Evolutionary conservation across 2,113 vertebrate species (phyloP).

Genomic region (Myxocyprinus asiaticus): DNA sequence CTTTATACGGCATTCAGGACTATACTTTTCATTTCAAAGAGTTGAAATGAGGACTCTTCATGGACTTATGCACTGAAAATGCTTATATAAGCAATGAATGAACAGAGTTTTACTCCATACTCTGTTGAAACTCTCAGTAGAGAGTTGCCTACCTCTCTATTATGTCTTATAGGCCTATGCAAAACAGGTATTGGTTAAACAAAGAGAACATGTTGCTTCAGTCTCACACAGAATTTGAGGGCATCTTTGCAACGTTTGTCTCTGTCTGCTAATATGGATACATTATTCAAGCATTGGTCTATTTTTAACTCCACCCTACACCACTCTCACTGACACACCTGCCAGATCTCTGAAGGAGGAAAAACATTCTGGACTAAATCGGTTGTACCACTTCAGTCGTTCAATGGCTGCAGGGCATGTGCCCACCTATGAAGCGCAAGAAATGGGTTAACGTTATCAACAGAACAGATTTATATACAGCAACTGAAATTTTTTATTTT

Average conservation of each 20-base stretch:
- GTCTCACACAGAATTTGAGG: too few relatives aligned
- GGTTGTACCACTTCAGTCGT: slow-evolving; percentile 16
- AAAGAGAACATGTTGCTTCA: background rate
- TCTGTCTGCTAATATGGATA: slow-evolving; percentile 14
- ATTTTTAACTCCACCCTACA: slow-evolving; percentile 44
- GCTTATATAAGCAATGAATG: too few relatives aligned
- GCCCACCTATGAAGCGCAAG: background rate
- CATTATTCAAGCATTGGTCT: slow-evolving; percentile 24
- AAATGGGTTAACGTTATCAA: background rate
- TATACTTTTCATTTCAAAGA: too few relatives aligned
- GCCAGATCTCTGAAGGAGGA: slow-evolving; percentile 37
- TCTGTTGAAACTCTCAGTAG: too few relatives aligned
- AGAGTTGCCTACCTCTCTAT: too few relatives aligned
- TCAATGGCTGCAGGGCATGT: slow-evolving; percentile 19
- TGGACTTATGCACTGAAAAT: too few relatives aligned
- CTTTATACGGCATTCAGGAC: too few relatives aligned
- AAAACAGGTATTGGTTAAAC: too few relatives aligned
- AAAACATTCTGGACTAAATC: slow-evolving; percentile 32
- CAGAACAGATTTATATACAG: background rate
- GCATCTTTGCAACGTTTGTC: too few relatives aligned
- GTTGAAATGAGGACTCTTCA: too few relatives aligned
- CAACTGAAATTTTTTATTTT: background rate
- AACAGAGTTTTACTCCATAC: too few relatives aligned
- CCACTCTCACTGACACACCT: slow-evolving; percentile 42
- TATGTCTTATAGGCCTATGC: too few relatives aligned